phyloP scores from a whole-genome alignment of 2,113 vertebrate genomes.

The Triplophysa dalaica region DNA sequence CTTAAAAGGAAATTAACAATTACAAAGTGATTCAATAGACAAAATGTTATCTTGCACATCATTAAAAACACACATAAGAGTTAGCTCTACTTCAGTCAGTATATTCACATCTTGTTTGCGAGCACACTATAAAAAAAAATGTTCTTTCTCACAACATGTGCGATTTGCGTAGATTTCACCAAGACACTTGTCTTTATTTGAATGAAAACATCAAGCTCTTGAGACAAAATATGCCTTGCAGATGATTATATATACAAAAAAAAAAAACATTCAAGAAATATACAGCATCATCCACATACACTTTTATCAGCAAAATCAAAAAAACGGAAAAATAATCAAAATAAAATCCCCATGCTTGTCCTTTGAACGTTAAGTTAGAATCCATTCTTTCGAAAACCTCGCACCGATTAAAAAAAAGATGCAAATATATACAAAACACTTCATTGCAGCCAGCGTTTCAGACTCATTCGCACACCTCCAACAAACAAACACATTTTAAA shows the following conservation, averaged over 20 bases:
- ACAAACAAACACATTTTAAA: constrained; percentile 40
- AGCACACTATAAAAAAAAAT: not conserved
- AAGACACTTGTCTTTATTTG: constrained; percentile 63
- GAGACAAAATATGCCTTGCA: constrained; percentile 58
- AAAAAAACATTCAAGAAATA: constrained; percentile 60
- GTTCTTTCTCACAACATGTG: not conserved
- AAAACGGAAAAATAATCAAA: constrained; percentile 15
- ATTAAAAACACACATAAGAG: not conserved
- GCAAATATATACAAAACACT: constrained; percentile 71
- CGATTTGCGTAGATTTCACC: constrained; percentile 42
- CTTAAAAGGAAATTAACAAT: not conserved
- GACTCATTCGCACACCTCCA: constrained; percentile 57
- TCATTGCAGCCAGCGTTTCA: constrained; percentile 64
- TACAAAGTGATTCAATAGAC: not conserved
- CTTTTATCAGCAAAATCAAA: constrained; percentile 66
- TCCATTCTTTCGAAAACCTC: constrained; percentile 58
- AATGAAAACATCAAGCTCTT: constrained; percentile 61
- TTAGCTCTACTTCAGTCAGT: not conserved
- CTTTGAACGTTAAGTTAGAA: constrained; percentile 62
- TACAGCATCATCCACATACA: constrained; percentile 66
- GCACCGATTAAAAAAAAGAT: constrained; percentile 64
- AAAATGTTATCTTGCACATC: not conserved
- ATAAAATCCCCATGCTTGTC: constrained; percentile 64
- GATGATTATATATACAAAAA: constrained; percentile 56
- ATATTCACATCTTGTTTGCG: not conserved